Base-by-base conservation (phyloP, 1,140 invertebrate species). In the Euglossa dilemma region DNA sequence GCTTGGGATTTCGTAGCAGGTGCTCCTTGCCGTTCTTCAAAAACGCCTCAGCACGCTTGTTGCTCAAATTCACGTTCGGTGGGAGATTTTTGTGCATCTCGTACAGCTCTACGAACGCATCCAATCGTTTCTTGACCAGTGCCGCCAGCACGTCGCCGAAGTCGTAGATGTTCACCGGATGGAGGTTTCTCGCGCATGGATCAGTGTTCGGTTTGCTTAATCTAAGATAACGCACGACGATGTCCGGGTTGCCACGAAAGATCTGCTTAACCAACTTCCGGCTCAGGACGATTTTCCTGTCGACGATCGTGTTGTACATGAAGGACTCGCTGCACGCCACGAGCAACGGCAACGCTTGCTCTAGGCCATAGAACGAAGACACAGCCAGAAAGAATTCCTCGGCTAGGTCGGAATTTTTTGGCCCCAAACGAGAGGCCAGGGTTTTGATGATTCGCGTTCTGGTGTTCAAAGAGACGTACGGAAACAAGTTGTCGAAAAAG, bases 151-250 rank as follows among this genome's bases (percentile, higher is more conserved):
- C 85, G 64, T 78, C 71, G 0, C 11, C 36, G 56, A 89, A 89
- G 6, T 82, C 43, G 6, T 59, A 16, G 0, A 91, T 84, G 23
- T 85, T n/a, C n/a, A 80, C 69, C 0, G 1, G 18, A 54, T 69
- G 78, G 28, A 52, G 1, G 36, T 57, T 61, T 18, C 81, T 81
- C 47, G 36, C 1, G 59, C 4, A 2, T 0, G 0, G 2, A 20
- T 73, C 4, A 4, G 2, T 2, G 23, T 1, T 56, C 0, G 57
- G 56, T 6, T 73, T 78, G 1, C 74, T 79, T 11, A 92, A 47
- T 57, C 86, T 92, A 7, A 93, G 57, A 80, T 92, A 93, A 3
- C 85, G 79, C 9, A 93, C 90, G 0, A 90, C 69, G 0, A 93
- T n/a, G 36, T 91, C 43, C 0, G 92, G 92, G 77, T 90, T 89